Evolutionary conservation across 2,888 invertebrate species (phyloP).

Genomic region (Chesias legatella): DNA sequence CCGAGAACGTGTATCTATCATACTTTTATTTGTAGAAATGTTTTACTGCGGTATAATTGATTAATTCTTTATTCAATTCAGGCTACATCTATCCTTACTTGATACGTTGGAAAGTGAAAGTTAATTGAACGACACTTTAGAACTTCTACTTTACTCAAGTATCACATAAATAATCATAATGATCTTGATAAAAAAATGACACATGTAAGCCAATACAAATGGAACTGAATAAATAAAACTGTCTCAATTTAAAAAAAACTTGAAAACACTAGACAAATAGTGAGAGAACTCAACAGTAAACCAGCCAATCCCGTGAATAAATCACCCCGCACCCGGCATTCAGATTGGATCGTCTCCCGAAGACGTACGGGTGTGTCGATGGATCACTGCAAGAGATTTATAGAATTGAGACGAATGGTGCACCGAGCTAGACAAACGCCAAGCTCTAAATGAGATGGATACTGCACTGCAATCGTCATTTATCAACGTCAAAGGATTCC

Average conservation of each 20-base stretch:
- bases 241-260: background rate
- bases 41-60: too few relatives aligned
- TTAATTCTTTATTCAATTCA: too few relatives aligned
- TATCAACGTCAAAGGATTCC: constrained; percentile 11
- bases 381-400: constrained; percentile 21
- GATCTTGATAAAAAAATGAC: too few relatives aligned
- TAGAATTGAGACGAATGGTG: constrained; percentile 17
- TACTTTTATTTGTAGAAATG: too few relatives aligned
- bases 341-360: constrained; percentile 13
- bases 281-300: background rate
- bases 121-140: too few relatives aligned
- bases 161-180: too few relatives aligned
- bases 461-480: constrained; percentile 13
- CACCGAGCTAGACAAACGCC: constrained; percentile 16
- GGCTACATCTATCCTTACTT: too few relatives aligned
- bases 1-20: too few relatives aligned
- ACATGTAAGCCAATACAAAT: too few relatives aligned
- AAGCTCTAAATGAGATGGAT: constrained; percentile 20
- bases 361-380: constrained; percentile 17
- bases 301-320: constrained; percentile 1
- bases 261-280: background rate
- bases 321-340: constrained; percentile 9
- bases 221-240: too few relatives aligned
- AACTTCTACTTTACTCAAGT: too few relatives aligned
- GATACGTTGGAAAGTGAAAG: too few relatives aligned